Percentiles rank a stretch among this genome's conserved stretches.
phyloP scores from a whole-genome alignment of 30 jellyfish, hydroid and myxozoan species.

The Hydractinia symbiolongicarpus region DNA sequence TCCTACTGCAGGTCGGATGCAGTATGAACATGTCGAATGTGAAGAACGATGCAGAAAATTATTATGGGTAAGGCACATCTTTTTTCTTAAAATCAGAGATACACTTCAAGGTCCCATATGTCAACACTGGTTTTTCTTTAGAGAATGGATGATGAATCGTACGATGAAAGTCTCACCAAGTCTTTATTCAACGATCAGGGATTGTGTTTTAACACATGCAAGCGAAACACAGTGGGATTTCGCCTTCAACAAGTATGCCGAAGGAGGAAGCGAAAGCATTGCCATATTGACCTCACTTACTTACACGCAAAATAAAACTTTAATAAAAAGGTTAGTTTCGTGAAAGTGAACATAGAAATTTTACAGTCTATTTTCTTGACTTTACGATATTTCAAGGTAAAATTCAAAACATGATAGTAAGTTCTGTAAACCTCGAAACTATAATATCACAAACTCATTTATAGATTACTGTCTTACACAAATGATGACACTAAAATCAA shows the following conservation, averaged over 20 bases:
- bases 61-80: constrained; percentile 14
- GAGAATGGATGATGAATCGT: constrained; percentile 36
- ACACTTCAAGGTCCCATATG: no score
- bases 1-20: constrained; percentile 20
- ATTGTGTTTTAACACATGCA: constrained; percentile 28
- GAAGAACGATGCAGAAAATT: constrained; percentile 3
- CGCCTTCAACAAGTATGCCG: not conserved
- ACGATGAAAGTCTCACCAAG: not conserved
- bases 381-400: not conserved
- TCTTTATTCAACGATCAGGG: constrained; percentile 10
- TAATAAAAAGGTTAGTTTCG: constrained; percentile 17
- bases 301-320: not conserved
- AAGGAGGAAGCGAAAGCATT: constrained; percentile 1
- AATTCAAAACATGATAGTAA: not conserved
- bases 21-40: not conserved
- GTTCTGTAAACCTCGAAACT: not conserved
- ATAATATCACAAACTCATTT: not conserved
- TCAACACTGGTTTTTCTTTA: not conserved
- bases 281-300: constrained; percentile 16
- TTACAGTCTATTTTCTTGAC: not conserved
- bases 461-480: constrained; percentile 17
- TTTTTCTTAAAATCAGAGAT: not conserved
- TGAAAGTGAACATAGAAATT: not conserved
- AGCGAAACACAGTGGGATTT: constrained; percentile 5
- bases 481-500: not conserved